phyloP scores from a whole-genome alignment of 2,797 vertebrate genomes.

The Melanotaenia maccullochi region DNA sequence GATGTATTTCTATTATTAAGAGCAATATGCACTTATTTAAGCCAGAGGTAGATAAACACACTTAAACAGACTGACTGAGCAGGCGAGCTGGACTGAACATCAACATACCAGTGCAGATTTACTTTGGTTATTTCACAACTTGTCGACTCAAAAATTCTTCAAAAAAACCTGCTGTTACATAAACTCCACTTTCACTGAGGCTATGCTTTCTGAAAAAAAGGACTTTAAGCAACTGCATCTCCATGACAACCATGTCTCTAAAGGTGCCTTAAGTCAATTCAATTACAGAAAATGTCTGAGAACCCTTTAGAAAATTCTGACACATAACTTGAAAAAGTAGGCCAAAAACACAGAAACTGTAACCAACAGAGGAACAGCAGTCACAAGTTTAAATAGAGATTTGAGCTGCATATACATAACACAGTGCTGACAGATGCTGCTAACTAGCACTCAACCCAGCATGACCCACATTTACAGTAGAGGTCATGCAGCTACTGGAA shows the following conservation, averaged over 20 bases:
- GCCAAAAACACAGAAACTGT: not conserved
- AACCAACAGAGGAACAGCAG: not conserved
- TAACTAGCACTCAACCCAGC: conserved; percentile 7
- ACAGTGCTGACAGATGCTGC: conserved; percentile 15
- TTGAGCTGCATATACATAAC: conserved; percentile 7
- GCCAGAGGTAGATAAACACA: conserved; percentile 10
- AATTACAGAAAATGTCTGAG: conserved; percentile 8
- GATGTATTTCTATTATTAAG: conserved; percentile 46
- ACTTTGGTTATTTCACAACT: conserved; percentile 24
- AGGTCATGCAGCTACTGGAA: not conserved
- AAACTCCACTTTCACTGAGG: conserved; percentile 20
- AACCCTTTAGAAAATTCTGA: conserved; percentile 9
- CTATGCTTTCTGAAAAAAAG: conserved; percentile 19
- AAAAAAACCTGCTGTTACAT: conserved; percentile 15
- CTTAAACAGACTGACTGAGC: conserved; percentile 8
- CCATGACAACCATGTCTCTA: conserved; percentile 47
- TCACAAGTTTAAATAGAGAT: conserved; percentile 1
- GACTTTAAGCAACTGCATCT: conserved; percentile 29
- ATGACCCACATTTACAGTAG: conserved; percentile 15
- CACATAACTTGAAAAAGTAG: not conserved
- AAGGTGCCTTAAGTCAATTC: conserved; percentile 26
- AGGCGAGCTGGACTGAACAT: conserved; percentile 4
- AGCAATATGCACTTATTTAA: conserved; percentile 20
- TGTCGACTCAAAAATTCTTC: conserved; percentile 7
- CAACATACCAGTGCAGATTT: not conserved